Evolutionary conservation across 2,113 vertebrate genomes (phyloP).

Genomic region (Perca flavescens): DNA sequence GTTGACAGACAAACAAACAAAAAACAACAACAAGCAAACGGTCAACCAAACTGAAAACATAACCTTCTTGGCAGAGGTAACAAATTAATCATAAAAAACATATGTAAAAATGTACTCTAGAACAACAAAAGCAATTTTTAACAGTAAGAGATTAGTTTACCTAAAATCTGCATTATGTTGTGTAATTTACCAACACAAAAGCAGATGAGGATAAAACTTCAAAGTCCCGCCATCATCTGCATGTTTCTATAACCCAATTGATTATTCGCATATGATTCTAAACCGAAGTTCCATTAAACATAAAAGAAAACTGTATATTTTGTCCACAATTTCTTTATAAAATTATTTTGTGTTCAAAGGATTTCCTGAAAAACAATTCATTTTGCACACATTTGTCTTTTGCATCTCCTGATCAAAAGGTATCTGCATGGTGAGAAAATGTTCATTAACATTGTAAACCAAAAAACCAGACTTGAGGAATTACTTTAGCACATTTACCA

Average conservation of each 20-base stretch:
- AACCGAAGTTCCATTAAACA: not conserved
- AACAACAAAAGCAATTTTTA: not conserved
- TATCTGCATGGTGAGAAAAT: not conserved
- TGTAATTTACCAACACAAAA: not conserved
- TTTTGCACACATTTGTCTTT: not conserved
- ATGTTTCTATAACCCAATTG: no score
- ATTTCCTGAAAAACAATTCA: not conserved
- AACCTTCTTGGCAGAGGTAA: no score
- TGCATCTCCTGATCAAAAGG: not conserved
- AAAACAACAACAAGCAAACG: no score
- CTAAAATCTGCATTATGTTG: not conserved
- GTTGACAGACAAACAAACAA: no score
- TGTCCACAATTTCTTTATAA: no score
- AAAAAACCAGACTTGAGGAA: not conserved
- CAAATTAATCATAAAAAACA: not conserved
- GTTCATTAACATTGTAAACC: not conserved
- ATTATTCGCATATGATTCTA: not conserved
- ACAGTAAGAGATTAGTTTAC: not conserved
- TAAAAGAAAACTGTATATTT: no score
- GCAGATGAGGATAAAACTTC: not conserved
- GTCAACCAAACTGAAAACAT: no score
- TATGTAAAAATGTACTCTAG: not conserved
- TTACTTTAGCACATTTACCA: conserved; percentile 3
- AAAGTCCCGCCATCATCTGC: no score
- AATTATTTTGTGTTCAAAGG: not conserved